phyloP scores from a whole-genome alignment of 2,113 vertebrate species.

The Sturnus vulgaris region DNA sequence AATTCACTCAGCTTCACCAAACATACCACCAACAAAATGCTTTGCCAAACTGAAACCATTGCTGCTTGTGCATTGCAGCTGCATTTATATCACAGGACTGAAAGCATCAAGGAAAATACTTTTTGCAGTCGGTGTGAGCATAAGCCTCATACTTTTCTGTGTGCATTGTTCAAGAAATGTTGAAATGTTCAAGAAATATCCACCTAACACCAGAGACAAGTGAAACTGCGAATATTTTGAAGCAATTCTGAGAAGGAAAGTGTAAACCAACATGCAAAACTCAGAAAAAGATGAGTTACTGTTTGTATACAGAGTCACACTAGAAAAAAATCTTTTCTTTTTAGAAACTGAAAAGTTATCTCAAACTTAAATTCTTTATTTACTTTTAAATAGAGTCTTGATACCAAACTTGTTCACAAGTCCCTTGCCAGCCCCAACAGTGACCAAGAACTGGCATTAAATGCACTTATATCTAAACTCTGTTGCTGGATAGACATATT shows the following conservation, averaged over 20 bases:
- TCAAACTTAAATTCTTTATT: not conserved
- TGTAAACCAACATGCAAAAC: not conserved
- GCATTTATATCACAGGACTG: not conserved
- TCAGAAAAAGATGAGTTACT: not conserved
- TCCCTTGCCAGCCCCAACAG: not conserved
- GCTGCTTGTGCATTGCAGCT: not conserved
- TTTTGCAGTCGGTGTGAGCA: not conserved
- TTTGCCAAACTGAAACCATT: not conserved
- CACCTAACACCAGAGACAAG: not conserved
- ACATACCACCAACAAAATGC: not conserved
- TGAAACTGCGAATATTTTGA: not conserved
- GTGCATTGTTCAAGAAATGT: not conserved
- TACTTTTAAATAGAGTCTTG: not conserved
- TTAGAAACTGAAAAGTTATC: not conserved
- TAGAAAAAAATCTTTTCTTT: not conserved
- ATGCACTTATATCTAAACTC: not conserved
- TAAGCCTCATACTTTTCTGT: not conserved
- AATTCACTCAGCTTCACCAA: not conserved
- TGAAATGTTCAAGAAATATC: not conserved
- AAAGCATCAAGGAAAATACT: not conserved
- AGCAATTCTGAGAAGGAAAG: not conserved
- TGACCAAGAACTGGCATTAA: not conserved
- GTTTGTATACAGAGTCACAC: not conserved
- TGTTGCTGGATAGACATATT: not conserved
- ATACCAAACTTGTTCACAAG: not conserved